Base-by-base conservation (phyloP, 2,797 vertebrate genomes). In the Linurgus olivaceus region DNA sequence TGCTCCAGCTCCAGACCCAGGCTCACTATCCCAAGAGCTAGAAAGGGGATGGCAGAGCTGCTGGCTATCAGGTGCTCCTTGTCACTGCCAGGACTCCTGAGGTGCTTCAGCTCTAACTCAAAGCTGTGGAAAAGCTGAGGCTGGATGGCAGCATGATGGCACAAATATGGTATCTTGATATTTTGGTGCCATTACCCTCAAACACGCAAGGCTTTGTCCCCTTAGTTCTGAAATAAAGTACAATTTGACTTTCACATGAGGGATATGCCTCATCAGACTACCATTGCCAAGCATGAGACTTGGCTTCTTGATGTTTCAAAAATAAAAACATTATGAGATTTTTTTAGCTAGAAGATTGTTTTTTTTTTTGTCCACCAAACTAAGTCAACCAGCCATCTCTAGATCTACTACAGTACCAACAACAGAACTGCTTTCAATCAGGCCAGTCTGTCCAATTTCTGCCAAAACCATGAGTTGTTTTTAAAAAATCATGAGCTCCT, bases 101-200 rank as follows among this genome's bases (percentile, higher is more conserved):
- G 38, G 16, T 73, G 38, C 54, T 81, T 51, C 51, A 76, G 21
- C 55, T 79, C 2, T 3, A 70, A 33, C 6, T 33, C 37, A 70
- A 68, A 73, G 31, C 28, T 29, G 9, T 14, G 40, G 51, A 82
- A 91, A 92, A 79, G 7, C 24, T 26, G 26, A 85, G 16, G 19
- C 14, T 25, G 40, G 17, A 33, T 47, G 26, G 35, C 51, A 72
- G 66, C 1, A 1, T 17, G 2, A n/a, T 33, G 29, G 70, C 18
- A 92, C 20, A 17, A 26, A 17, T 0, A 0, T 1, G 15, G 11
- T 76, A 75, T 35, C 38, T 65, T 33, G 13, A 10, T 45, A 23
- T 50, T 68, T 55, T 35, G 23, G 40, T 62, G 17, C 63, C 84
- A 48, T 15, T 68, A 28, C 57, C 14, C 51, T 89, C 62, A 78